These are phyloP conservation scores for Ciconia maguari DNA, from an alignment of 2,113 vertebrate species.

Conservation along the genomic window DNA sequence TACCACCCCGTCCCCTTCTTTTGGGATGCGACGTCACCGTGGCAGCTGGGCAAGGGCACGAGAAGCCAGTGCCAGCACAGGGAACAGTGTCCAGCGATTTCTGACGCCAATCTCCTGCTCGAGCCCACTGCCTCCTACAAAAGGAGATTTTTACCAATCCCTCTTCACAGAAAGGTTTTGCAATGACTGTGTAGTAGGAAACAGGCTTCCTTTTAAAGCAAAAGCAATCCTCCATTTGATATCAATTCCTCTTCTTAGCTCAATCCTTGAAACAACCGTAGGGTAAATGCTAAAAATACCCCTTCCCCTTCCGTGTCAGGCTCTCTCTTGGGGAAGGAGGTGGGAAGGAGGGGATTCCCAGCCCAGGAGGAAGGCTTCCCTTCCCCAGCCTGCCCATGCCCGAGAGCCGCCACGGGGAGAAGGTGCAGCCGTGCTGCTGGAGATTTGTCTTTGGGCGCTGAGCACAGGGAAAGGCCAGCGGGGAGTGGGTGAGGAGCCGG, in stretches of 20 bases:
- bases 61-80: neutral
- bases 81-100: fast-evolving
- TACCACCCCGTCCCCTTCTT: neutral
- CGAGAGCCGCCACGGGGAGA: neutral
- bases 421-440: neutral
- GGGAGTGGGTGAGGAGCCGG: neutral
- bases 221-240: neutral
- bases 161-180: neutral
- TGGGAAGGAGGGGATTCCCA: slow-evolving; percentile 23
- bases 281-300: slow-evolving; percentile 25
- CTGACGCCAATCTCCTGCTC: neutral
- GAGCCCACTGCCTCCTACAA: neutral
- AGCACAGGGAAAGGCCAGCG: neutral
- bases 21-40: fast-evolving
- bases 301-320: neutral
- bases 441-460: neutral
- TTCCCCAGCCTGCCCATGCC: fast-evolving
- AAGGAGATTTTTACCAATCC: neutral
- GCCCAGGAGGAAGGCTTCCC: neutral
- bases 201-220: slow-evolving; percentile 34
- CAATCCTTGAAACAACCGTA: neutral
- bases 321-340: neutral
- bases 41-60: neutral
- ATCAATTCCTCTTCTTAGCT: slow-evolving; percentile 33
- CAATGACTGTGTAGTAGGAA: neutral